A percentile compares a stretch with the other conserved stretches of the same genome.
Conservation (phyloP, 2,113 vertebrate species). For the Zosterops hypoxanthus region DNA sequence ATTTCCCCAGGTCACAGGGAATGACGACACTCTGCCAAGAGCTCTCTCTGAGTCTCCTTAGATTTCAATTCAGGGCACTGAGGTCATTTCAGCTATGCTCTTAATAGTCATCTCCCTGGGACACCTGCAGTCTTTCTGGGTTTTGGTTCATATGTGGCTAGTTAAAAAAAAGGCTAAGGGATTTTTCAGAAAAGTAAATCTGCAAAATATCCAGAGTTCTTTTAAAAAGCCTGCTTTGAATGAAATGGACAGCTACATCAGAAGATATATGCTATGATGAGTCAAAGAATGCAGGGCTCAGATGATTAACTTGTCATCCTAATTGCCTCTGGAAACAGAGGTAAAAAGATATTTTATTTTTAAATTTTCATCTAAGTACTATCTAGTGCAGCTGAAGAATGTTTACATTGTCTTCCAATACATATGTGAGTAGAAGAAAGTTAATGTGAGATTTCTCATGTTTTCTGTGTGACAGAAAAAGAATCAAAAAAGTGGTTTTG, state of each 20-base stretch:
- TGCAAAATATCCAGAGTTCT: background rate
- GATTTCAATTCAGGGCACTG: background rate
- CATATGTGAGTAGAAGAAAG: background rate
- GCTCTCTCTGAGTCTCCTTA: background rate
- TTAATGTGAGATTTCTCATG: background rate
- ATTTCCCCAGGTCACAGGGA: background rate
- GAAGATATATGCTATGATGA: background rate
- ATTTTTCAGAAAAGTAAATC: background rate
- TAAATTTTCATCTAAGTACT: slow-evolving; percentile 34
- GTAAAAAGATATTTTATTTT: slow-evolving; percentile 27
- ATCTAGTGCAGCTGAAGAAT: background rate
- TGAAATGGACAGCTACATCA: background rate
- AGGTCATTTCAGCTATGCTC: background rate
- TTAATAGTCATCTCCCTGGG: background rate
- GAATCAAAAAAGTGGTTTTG: background rate
- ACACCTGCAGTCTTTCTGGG: background rate
- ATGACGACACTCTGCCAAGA: background rate
- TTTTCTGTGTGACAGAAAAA: background rate
- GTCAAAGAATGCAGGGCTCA: background rate
- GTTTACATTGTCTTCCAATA: slow-evolving; percentile 19
- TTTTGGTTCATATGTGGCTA: background rate
- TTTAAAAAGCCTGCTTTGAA: background rate
- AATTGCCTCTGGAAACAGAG: background rate
- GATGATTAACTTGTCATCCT: slow-evolving; percentile 34
- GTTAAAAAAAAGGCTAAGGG: background rate